phyloP scores from a whole-genome alignment of 2,113 vertebrate genomes.

The Scomber scombrus region DNA sequence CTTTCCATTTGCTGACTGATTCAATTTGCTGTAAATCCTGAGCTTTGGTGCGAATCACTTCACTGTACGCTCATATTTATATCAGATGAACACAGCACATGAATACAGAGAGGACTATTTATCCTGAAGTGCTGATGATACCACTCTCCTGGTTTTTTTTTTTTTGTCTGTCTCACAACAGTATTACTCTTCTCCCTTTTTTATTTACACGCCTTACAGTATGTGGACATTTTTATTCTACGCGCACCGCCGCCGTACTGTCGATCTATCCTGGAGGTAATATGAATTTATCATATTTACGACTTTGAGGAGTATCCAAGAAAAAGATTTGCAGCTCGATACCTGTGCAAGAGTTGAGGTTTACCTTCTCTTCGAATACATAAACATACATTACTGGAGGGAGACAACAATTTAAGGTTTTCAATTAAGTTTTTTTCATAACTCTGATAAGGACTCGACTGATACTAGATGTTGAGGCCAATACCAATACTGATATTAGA shows the following conservation, averaged over 20 bases:
- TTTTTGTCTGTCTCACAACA: conserved; percentile 51
- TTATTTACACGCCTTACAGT: conserved; percentile 46
- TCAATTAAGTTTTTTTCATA: no score
- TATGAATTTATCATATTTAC: conserved; percentile 69
- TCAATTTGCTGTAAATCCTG: conserved; percentile 71
- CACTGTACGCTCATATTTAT: conserved; percentile 45
- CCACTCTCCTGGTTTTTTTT: conserved; percentile 6
- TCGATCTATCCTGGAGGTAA: neutral
- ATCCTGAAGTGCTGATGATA: conserved; percentile 45
- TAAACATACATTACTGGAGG: neutral
- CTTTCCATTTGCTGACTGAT: conserved; percentile 38
- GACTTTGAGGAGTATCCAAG: conserved; percentile 64
- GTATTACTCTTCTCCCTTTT: conserved; percentile 57
- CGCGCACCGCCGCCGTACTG: conserved; percentile 33
- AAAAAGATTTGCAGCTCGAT: conserved; percentile 50
- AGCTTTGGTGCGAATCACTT: conserved; percentile 40
- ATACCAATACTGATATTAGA: no score
- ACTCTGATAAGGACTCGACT: no score
- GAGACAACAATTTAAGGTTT: neutral
- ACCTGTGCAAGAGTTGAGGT: neutral
- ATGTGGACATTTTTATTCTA: conserved; percentile 51
- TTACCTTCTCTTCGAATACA: conserved; percentile 4
- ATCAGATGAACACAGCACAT: conserved; percentile 7
- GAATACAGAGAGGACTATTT: conserved; percentile 13
- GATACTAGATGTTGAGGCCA: no score